Evolutionary conservation across 2,888 invertebrate species (phyloP), one percentile per base, ranked within the genome.

Genomic region (Crematogaster levior): DNA sequence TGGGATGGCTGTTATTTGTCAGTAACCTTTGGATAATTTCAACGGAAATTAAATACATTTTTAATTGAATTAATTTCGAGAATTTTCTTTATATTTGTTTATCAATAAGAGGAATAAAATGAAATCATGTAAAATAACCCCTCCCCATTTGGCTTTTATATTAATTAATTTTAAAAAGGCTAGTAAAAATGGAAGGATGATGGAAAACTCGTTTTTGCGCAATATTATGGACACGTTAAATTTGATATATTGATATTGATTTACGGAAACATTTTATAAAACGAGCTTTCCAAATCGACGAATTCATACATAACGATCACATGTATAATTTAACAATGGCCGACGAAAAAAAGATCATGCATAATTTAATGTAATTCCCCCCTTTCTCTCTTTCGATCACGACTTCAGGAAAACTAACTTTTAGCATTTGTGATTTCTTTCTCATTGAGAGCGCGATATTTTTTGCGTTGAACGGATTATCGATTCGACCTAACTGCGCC

Each of bases 381-480:
- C 37, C 37, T 37, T 48, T 61, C 24, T 53, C 18, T 56, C 21
- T 53, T 15, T 46, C 34, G 30, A 37, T 77, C 43, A 12, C 56
- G 5, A 56, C 18, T 40, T 27, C 37, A 6, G 15, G 37, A 34
- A 27, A 61, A 51, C 30, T 40, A 80, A 72, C 72, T 73, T 53
- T 34, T 53, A 73, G 30, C 37, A 51, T 27, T 60, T 61, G 60
- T 27, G 37, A 12, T 24, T 61, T 61, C 40, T 61, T 43, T 74
- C 34, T 73, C 40, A 61, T 51, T 10, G 53, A 15, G 34, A 27
- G n/a, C 68, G 24, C n/a, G 56, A 68, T 56, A 77, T 60, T 70
- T 84, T 81, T 85, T 74, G 74, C 79, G 84, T 88, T 87, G 77
- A 86, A 80, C 80, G 84, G 80, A 84, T 88, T 88, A 88, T 87